Evolutionary conservation across 2,888 invertebrate species (phyloP), one percentile per base, ranked within the genome.

Genomic region (Yponomeuta evonymella): DNA sequence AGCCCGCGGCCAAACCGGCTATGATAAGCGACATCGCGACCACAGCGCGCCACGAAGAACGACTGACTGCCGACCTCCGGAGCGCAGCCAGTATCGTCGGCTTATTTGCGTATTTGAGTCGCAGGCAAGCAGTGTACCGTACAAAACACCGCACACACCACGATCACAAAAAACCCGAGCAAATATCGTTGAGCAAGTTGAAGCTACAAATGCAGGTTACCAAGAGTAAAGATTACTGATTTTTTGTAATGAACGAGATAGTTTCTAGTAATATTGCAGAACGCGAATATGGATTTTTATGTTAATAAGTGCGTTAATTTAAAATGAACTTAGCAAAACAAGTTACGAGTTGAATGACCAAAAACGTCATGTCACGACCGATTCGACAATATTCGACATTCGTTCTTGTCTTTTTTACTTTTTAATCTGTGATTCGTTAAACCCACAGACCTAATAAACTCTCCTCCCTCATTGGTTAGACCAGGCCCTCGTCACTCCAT

Each of bases 21-120:
- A 89, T 78, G 71, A 79, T 82, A 73, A 93, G 78, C 79, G 90
- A 81, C 88, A 92, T 92, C 73, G 75, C 85, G 81, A 91, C 84
- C 78, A 81, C 80, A 80, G 90, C 88, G 74, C 92, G 92, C 86
- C 87, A 89, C 83, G 89, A 87, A 81, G 89, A 85, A 85, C 93
- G 91, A 77, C 84, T 83, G 74, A 91, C 88, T 89, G 86, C 79
- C 77, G 79, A 77, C 71, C 83, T 83, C 70, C 79, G 74, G 72
- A 74, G 74, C 74, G 75, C 73, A 74, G 74, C 72, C 70, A 66
- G 67, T 36, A 73, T 71, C 73, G 75, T 72, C 51, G 15, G 51
- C 72, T 73, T 74, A n/a, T 15, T 23, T 43, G 36, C 36, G 43
- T 36, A 43, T 23, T 29, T 30, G 33, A 63, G 63, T 63, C 63